Evolutionary conservation across 2,888 invertebrate genomes (phyloP).

Genomic region (Pollenia angustigena): DNA sequence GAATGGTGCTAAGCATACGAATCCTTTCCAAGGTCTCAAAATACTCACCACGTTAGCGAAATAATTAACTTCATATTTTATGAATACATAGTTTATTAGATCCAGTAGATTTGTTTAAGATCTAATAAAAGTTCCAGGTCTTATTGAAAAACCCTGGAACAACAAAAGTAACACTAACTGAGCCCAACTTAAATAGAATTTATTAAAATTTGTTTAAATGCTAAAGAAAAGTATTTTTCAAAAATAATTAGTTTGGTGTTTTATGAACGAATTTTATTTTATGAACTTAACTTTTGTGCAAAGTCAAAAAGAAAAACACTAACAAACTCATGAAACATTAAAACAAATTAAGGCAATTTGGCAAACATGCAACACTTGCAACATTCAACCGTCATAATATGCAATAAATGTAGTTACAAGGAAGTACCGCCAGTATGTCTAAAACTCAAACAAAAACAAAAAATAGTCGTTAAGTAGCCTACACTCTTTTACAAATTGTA

Average conservation of each 20-base stretch:
- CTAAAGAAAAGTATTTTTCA: neutral
- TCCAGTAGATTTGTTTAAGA: no score
- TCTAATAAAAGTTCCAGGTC: no score
- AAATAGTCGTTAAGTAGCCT: slow-evolving; percentile 58
- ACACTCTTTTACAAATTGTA: slow-evolving; percentile 46
- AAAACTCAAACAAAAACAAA: neutral
- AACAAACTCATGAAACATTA: slow-evolving; percentile 39
- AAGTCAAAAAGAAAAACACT: neutral
- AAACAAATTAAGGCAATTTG: slow-evolving; percentile 67
- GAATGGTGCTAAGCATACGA: no score
- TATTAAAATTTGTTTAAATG: neutral
- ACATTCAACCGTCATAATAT: slow-evolving; percentile 17
- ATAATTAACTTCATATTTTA: no score
- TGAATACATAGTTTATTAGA: no score
- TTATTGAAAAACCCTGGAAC: no score
- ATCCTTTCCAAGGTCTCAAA: no score
- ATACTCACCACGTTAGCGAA: no score
- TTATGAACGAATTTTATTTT: slow-evolving; percentile 26
- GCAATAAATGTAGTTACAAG: neutral
- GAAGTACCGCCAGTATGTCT: slow-evolving; percentile 23
- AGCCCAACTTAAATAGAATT: no score
- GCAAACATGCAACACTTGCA: slow-evolving; percentile 65
- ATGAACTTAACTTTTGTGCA: slow-evolving; percentile 11
- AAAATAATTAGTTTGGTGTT: neutral
- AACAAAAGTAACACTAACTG: no score